Evolutionary conservation across 2,888 invertebrate species (phyloP), one percentile per base, ranked within the genome.

Genomic region (Xanthostigma xanthostigma): DNA sequence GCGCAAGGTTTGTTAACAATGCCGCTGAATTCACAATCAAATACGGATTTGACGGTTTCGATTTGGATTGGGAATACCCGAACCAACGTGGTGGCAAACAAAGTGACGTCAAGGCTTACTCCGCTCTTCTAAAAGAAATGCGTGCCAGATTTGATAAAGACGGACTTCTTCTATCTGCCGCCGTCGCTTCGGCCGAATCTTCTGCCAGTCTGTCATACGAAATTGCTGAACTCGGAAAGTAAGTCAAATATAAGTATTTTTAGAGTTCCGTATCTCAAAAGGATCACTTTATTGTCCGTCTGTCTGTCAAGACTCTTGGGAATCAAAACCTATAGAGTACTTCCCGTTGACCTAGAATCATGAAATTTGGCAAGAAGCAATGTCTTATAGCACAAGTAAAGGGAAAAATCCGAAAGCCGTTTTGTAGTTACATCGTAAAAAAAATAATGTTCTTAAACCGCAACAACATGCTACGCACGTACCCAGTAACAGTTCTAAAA

Each of bases 31-130:
- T 81, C 58, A 55, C 83, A 1, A 58, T 64, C 38, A 65, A 67
- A 3, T 66, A 81, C 56, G 69, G 69, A 0, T 85, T 85, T 52
- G 80, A 85, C 57, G 84, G 84, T 2, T 65, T 84, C 1, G 84
- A 85, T 57, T 44, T 84, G 0, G 83, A 84, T 59, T 85, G 84
- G 84, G 81, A 82, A 57, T 83, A 81, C 55, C 82, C 83, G 0
- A 73, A 68, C 44, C 71, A 75, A 42, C 64, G 78, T 36, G 77
- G 77, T 50, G 66, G 75, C 27, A 66, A 65, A 0, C 39, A 49
- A 9, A 64, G 60, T 1, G 78, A 79, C 48, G 56, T 69, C 1
- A 55, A 69, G 6, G 78, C 77, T 57, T 80, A 70, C 51, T 67
- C 69, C 0, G 53, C 55, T 8, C 62, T 82, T 1, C 54, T 81